Evolutionary conservation across 2,888 invertebrate genomes (phyloP), one percentile per base, ranked within the genome.

Genomic region (Congeria kusceri): DNA sequence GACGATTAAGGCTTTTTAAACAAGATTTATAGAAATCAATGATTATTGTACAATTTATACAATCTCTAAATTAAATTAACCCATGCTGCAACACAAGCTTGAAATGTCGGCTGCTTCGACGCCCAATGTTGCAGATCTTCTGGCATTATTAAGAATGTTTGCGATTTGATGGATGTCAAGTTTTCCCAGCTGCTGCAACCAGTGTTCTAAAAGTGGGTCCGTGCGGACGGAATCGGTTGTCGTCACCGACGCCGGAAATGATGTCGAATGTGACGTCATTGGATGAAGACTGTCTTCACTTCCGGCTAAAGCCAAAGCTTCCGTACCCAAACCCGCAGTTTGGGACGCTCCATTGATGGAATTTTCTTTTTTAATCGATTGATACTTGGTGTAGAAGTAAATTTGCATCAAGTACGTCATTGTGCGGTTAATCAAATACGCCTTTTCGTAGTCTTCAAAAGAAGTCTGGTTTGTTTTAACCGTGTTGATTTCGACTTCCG

Each of bases 201-300:
- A 53, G 53, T 53, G 53, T 53, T 53, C 53, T 20, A 53, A 25
- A 20, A 53, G 25, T 18, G 53, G 53, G n/a, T 53, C 53, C 5
- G 53, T 11, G 23, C 53, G 53, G 53, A 53, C 53, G 25, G 53
- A 9, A 9, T 3, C 1, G 11, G 1, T 18, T 15, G 53, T 53
- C 11, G 53, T 13, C 20, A 9, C n/a, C n/a, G 49, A 20, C 4
- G 5, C 53, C n/a, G n/a, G n/a, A n/a, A n/a, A n/a, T n/a, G n/a
- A n/a, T 9, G 23, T 53, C 3, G 53, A 9, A 53, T 20, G 9
- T 4, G 53, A 23, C 25, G 53, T 23, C n/a, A 15, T 20, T 2
- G n/a, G 1, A 20, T 9, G 13, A 53, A 20, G n/a, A n/a, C 18
- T 49, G 49, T 49, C 49, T n/a, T n/a, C n/a, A n/a, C n/a, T n/a